A percentile compares a stretch with the other conserved stretches of the same genome.
These are phyloP conservation scores for Augiades crinisus DNA, from an alignment of 2,888 invertebrate species.

Conservation along the genomic window DNA sequence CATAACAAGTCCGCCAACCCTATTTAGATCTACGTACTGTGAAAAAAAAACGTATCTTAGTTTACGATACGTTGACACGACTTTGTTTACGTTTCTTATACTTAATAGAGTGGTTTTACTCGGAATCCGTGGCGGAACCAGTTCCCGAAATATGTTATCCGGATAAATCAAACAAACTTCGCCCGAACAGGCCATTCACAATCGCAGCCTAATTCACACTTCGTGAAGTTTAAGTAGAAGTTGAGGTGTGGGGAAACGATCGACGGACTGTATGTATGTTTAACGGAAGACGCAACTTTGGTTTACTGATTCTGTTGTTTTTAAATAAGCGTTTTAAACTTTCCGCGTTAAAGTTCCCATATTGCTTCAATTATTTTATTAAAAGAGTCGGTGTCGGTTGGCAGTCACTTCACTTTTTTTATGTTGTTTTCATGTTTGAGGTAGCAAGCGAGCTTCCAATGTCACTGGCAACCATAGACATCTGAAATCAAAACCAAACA, in stretches of 20 bases:
- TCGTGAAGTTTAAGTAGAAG: constrained; percentile 1
- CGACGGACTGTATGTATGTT: neutral
- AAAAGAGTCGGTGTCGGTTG: no score
- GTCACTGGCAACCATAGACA: no score
- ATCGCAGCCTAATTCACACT: constrained; percentile 15
- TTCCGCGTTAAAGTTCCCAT: no score
- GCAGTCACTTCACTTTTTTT: no score
- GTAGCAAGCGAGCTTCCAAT: no score
- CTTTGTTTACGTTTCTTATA: constrained; percentile 5
- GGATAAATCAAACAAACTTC: constrained; percentile 21
- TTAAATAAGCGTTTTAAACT: no score
- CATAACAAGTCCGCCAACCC: no score
- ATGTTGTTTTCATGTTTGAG: no score
- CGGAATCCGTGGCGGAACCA: constrained; percentile 8
- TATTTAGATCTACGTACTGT: neutral
- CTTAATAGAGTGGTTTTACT: constrained; percentile 11
- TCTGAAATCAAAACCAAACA: no score
- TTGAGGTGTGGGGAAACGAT: neutral
- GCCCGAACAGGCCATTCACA: constrained; percentile 1
- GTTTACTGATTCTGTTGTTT: no score
- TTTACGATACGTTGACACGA: neutral
- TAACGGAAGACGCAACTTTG: neutral
- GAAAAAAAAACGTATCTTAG: neutral
- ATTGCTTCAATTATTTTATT: no score
- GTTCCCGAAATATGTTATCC: constrained; percentile 13